Evolutionary conservation across 64 coral and sea anemone genomes (phyloP), one percentile per base, ranked within the genome.

Genomic region (Dendronephthya gigantea): DNA sequence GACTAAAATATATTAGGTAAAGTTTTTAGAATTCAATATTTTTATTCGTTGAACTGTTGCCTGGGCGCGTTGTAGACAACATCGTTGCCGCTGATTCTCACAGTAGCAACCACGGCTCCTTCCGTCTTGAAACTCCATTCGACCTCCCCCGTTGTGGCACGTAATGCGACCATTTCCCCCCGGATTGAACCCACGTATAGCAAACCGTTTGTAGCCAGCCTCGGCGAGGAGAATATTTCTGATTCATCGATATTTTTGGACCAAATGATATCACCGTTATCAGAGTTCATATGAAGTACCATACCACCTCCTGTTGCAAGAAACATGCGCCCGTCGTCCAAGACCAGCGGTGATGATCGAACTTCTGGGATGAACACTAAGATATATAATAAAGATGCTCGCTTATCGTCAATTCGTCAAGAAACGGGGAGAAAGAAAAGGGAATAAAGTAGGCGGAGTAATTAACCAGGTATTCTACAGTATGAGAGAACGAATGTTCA

Each of bases 121-220:
- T 90, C 89, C 2, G 95, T 91, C 55, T 91, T 98, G 40, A 84
- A 89, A 29, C 93, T 98, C 95, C 95, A 98, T 25, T 89, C 91
- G 19, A 98, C 35, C 16, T 91, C 85, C 29, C 95, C 95, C 19
- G 86, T 55, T 16, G 81, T 82, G 22, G 82, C 37, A 17, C 81
- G 85, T 45, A 98, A 68, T 13, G 90, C 95, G 10, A 93, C 93
- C 48, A 98, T 83, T 48, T 93, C 91, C 4, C 87, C 88, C 11
- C 91, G 89, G 35, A 98, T 89, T 13, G 92, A 90, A 32, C 89
- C 95, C 25, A 98, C 89, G 85, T 88, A 36, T 45, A 98, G 84
- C 86, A 98, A 4, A 91, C 76, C 41, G 40, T 51, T 86, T 32
- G 72, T 86, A 52, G 89, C 85, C 9, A 90, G 83, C 12, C 74